Percentiles rank a stretch among this genome's conserved stretches.
phyloP scores from a whole-genome alignment of 2,113 vertebrate genomes.

The Glaucomys volans region DNA sequence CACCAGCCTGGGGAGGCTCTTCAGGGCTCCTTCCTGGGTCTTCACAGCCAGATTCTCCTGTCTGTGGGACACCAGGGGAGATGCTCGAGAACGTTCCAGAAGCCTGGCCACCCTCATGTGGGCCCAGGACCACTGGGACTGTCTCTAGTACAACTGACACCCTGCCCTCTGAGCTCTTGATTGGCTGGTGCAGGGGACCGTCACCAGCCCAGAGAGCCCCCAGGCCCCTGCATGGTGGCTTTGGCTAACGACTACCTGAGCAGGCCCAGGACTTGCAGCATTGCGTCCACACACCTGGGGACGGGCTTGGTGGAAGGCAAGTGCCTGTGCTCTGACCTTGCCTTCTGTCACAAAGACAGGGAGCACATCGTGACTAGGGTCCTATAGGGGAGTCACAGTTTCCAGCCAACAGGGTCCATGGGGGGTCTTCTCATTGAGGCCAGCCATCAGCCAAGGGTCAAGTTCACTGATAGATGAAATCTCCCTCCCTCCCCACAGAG shows the following conservation, averaged over 20 bases:
- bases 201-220: not conserved
- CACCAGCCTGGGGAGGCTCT: too few relatives aligned
- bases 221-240: not conserved
- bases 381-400: accelerated
- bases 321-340: too few relatives aligned
- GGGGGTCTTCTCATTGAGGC: not conserved
- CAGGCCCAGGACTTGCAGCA: not conserved
- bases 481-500: accelerated
- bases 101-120: accelerated
- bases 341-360: not conserved
- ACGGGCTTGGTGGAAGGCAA: accelerated
- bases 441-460: not conserved
- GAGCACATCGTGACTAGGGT: accelerated
- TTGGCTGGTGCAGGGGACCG: not conserved
- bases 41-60: not conserved
- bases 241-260: not conserved
- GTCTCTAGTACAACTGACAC: accelerated
- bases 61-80: accelerated
- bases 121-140: too few relatives aligned
- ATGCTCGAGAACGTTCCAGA: not conserved
- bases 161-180: not conserved
- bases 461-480: not conserved
- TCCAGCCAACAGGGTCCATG: not conserved
- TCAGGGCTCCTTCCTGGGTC: not conserved
- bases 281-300: not conserved